These are phyloP conservation scores for Pterobdella sp. DNA, from an alignment of 2,888 invertebrate species.

Conservation along the genomic window DNA sequence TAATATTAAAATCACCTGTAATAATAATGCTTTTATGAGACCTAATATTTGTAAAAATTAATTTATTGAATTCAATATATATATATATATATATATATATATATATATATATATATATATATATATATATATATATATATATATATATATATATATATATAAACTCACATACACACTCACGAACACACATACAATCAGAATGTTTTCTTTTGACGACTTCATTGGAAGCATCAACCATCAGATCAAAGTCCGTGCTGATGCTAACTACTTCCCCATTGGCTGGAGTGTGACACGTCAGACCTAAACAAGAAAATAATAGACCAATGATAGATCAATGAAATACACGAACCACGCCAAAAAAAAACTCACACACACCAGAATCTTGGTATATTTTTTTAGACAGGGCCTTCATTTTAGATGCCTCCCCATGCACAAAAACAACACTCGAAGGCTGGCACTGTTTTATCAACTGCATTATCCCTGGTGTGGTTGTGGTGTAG, in stretches of 20 bases:
- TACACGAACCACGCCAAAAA: neutral
- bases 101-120: too few species aligned
- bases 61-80: too few species aligned
- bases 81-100: too few species aligned
- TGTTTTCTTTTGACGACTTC: constrained; percentile 45
- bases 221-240: constrained; percentile 77
- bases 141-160: too few species aligned
- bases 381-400: constrained; percentile 79
- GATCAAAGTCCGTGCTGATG: constrained; percentile 75
- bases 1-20: too few species aligned
- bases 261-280: constrained; percentile 93
- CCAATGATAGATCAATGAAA: neutral
- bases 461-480: constrained; percentile 90
- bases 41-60: too few species aligned
- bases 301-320: constrained; percentile 43
- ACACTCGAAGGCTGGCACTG: constrained; percentile 95
- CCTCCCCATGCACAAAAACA: constrained; percentile 94
- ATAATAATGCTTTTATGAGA: too few species aligned
- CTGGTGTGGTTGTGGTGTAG: neutral
- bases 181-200: too few species aligned
- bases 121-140: too few species aligned
- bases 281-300: constrained; percentile 84
- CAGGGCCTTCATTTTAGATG: constrained; percentile 93
- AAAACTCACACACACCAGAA: constrained; percentile 44
- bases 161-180: too few species aligned